Percentiles rank a stretch among this genome's conserved stretches.
Evolutionary conservation across 2,888 invertebrate species (phyloP).

Genomic region (Xanthostigma xanthostigma): DNA sequence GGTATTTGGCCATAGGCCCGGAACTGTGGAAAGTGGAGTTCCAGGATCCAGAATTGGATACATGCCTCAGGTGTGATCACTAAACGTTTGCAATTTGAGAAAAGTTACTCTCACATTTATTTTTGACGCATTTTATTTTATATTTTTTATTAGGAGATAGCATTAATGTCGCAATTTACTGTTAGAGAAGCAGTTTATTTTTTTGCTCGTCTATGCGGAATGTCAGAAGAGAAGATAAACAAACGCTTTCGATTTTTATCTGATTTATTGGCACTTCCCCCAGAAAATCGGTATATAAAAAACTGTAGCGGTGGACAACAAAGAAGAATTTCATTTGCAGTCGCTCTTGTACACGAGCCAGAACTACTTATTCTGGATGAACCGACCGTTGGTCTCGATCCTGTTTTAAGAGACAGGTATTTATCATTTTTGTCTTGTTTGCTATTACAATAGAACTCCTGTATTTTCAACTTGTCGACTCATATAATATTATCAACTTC

Average conservation of each 20-base stretch:
- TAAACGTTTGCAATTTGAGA: background rate
- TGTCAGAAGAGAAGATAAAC: constrained; percentile 47
- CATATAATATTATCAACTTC: too few relatives aligned
- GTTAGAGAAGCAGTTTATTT: constrained; percentile 72
- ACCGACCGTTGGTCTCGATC: constrained; percentile 86
- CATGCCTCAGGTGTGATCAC: constrained; percentile 64
- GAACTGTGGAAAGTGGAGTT: constrained; percentile 42
- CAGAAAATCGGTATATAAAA: constrained; percentile 46
- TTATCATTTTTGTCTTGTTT: too few relatives aligned
- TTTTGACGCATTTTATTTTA: background rate
- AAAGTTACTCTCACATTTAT: background rate
- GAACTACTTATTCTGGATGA: constrained; percentile 82
- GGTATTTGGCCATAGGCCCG: constrained; percentile 59
- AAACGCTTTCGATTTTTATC: constrained; percentile 52
- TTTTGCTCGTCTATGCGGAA: constrained; percentile 74
- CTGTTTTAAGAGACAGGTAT: constrained; percentile 67
- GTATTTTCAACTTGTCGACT: too few relatives aligned
- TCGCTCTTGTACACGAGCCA: constrained; percentile 76
- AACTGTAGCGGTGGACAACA: constrained; percentile 81
- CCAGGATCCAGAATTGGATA: constrained; percentile 67
- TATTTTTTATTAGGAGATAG: constrained; percentile 48
- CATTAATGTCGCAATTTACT: constrained; percentile 62
- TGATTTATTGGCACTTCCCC: constrained; percentile 62
- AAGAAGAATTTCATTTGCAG: constrained; percentile 75
- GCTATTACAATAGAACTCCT: too few relatives aligned